Evolutionary conservation across 2,797 vertebrate species (phyloP).

Genomic region (Podargus strigoides): DNA sequence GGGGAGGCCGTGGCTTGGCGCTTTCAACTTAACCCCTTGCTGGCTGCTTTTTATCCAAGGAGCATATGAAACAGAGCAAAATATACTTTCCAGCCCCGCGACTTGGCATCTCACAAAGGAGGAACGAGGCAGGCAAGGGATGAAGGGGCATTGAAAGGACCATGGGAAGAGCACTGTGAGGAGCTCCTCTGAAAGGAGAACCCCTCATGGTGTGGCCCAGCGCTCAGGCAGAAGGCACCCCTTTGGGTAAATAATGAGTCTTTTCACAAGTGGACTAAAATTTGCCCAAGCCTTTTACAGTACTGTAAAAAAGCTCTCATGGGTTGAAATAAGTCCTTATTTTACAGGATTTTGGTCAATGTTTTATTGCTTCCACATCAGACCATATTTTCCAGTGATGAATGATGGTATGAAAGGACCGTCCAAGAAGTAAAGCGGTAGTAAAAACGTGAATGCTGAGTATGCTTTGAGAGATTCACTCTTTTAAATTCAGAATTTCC

Average conservation of each 20-base stretch:
- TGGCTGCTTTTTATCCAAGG: not conserved
- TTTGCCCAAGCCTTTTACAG: not conserved
- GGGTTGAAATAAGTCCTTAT: not conserved
- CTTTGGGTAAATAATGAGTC: not conserved
- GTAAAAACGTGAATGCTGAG: not conserved
- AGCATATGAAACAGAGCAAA: not conserved
- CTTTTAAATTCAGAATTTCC: not conserved
- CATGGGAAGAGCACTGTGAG: accelerated
- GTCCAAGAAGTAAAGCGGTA: not conserved
- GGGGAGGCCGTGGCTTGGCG: not conserved
- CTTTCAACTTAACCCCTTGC: slow-evolving; percentile 58
- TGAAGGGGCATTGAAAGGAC: not conserved
- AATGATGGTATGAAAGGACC: not conserved
- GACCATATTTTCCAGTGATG: not conserved
- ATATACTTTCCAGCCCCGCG: not conserved
- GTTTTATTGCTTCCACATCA: not conserved
- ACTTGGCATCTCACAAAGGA: not conserved
- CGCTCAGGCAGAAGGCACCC: not conserved
- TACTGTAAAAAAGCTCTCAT: not conserved
- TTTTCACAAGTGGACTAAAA: not conserved
- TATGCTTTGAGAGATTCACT: not conserved
- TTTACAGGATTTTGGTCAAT: not conserved
- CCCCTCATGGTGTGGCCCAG: not conserved
- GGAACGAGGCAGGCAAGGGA: not conserved
- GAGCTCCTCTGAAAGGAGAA: not conserved